A percentile compares a stretch with the other conserved stretches of the same genome.
These are phyloP conservation scores for Plotosus lineatus DNA, from an alignment of 2,113 vertebrate genomes.

Conservation along the genomic window DNA sequence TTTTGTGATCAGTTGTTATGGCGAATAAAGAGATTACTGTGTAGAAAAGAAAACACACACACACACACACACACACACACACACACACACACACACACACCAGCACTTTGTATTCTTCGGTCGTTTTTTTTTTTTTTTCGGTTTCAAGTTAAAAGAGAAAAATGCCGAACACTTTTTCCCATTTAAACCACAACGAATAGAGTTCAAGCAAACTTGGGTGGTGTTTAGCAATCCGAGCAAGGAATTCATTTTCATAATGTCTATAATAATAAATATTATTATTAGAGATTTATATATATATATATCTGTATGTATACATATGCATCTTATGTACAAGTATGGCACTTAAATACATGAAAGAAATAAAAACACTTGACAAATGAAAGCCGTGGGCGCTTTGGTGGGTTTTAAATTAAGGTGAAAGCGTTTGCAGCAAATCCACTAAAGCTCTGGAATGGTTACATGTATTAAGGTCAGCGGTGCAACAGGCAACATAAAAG, in stretches of 20 bases:
- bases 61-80: no score
- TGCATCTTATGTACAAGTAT: slow-evolving; percentile 72
- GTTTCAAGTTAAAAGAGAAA: slow-evolving; percentile 58
- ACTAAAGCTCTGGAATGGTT: slow-evolving; percentile 75
- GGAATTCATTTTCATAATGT: slow-evolving; percentile 74
- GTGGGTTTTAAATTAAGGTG: slow-evolving; percentile 78
- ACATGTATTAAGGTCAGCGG: slow-evolving; percentile 91
- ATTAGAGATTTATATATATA: slow-evolving; percentile 69
- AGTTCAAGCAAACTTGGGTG: slow-evolving; percentile 71
- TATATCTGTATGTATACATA: slow-evolving; percentile 59
- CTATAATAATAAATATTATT: slow-evolving; percentile 59
- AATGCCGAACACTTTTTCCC: slow-evolving; percentile 51
- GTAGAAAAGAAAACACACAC: slow-evolving; percentile 64
- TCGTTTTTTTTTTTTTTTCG: slow-evolving; percentile 51
- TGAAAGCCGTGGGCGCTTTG: slow-evolving; percentile 80
- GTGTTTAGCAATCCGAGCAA: slow-evolving; percentile 77
- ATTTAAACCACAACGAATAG: slow-evolving; percentile 75
- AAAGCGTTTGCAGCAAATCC: slow-evolving; percentile 72
- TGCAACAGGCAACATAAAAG: slow-evolving; percentile 81
- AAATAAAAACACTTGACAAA: slow-evolving; percentile 71
- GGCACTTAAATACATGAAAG: slow-evolving; percentile 82
- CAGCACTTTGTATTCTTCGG: slow-evolving; percentile 57
- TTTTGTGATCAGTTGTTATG: slow-evolving; percentile 63
- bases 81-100: no score
- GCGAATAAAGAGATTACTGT: slow-evolving; percentile 59